Conservation (phyloP, 2,888 invertebrate genomes). For the Plebejus melissa region DNA sequence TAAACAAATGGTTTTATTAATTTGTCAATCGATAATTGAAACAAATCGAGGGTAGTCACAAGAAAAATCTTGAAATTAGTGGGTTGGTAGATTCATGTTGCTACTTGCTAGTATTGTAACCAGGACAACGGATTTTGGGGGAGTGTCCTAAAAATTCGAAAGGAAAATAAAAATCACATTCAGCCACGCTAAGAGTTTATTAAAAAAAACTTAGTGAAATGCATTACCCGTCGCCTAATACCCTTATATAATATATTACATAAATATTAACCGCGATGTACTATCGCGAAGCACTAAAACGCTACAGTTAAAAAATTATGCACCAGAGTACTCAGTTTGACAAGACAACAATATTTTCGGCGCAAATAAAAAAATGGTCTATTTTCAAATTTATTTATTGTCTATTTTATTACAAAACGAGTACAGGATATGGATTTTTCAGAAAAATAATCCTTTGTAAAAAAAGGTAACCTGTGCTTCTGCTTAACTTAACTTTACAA, state of each 20-base stretch:
- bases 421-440: constrained; percentile 28
- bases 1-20: no score
- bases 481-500: constrained; percentile 8
- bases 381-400: constrained; percentile 25
- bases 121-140: background rate
- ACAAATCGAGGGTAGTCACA: no score
- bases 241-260: constrained; percentile 39
- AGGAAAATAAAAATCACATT: constrained; percentile 36
- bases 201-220: constrained; percentile 47
- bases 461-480: constrained; percentile 5
- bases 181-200: constrained; percentile 42
- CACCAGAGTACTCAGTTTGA: constrained; percentile 41
- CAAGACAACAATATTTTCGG: constrained; percentile 41
- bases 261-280: constrained; percentile 37
- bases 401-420: constrained; percentile 17
- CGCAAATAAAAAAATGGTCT: constrained; percentile 27
- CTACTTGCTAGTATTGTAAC: background rate
- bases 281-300: constrained; percentile 36
- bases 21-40: no score
- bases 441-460: constrained; percentile 9
- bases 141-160: background rate
- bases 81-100: no score
- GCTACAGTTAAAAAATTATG: constrained; percentile 41
- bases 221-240: constrained; percentile 54
- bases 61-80: no score